A percentile compares a stretch with the other conserved stretches of the same genome.
Evolutionary conservation across 2,888 invertebrate genomes (phyloP).

Genomic region (Drosophila tripunctata): DNA sequence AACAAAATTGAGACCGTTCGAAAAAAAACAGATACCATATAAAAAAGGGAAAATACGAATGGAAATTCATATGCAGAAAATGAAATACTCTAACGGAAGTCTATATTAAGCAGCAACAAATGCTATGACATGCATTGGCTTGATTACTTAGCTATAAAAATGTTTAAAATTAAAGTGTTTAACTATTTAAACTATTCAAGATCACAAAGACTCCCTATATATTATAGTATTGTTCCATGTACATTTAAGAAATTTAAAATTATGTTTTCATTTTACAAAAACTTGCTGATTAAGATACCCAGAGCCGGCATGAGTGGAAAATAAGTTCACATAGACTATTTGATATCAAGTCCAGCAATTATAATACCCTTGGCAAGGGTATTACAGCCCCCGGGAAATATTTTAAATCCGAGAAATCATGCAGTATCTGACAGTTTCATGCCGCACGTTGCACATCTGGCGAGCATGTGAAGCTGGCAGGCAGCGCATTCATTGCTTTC

Average conservation of each 20-base stretch:
- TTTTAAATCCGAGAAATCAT: conserved; percentile 27
- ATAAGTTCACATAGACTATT: background rate
- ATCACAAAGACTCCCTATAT: no score
- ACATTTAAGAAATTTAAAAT: no score
- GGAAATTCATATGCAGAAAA: background rate
- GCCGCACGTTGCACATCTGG: conserved; percentile 44
- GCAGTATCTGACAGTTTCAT: conserved; percentile 28
- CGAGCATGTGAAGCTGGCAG: conserved; percentile 28
- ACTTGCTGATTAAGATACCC: no score
- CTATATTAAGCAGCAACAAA: background rate
- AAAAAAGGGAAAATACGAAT: background rate
- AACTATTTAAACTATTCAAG: no score
- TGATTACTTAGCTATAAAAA: background rate
- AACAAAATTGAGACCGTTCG: conserved; percentile 29
- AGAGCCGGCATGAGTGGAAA: no score
- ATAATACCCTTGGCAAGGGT: background rate
- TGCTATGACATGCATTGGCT: background rate
- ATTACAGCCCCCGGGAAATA: conserved; percentile 19
- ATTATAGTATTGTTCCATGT: no score
- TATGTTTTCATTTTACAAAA: no score
- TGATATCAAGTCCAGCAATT: background rate
- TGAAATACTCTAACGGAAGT: conserved; percentile 16
- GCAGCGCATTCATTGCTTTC: conserved; percentile 4
- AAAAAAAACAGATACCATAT: conserved; percentile 14
- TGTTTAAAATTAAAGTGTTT: no score